Percentiles rank a stretch among this genome's conserved stretches.
Evolutionary conservation across 2,113 vertebrate species (phyloP).

Genomic region (Xiphias gladius): DNA sequence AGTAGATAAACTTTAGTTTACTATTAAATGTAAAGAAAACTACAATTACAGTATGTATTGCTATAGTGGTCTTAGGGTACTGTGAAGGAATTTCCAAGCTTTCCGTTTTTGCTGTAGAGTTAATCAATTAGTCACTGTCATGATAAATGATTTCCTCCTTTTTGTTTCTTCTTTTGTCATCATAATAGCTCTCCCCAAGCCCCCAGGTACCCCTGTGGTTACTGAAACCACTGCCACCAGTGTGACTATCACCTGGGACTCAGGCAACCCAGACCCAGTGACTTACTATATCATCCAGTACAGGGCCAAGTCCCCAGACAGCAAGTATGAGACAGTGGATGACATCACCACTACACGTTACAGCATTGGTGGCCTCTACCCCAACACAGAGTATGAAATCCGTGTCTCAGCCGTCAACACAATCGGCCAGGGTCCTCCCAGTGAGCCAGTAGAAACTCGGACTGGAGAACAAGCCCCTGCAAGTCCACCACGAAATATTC

Average conservation of each 20-base stretch:
- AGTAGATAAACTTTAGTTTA: background rate
- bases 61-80: background rate
- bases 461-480: conserved; percentile 97
- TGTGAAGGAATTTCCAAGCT: background rate
- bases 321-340: conserved; percentile 95
- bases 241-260: conserved; percentile 99
- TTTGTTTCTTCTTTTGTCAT: conserved; percentile 33
- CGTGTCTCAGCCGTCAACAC: conserved; percentile 97
- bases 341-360: conserved; percentile 99
- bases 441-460: conserved; percentile 93
- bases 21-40: conserved; percentile 15
- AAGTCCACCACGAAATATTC: conserved; percentile 94
- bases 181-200: conserved; percentile 93
- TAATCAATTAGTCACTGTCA: background rate
- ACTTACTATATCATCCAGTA: conserved; percentile 98
- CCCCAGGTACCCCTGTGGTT: conserved; percentile 94
- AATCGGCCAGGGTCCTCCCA: conserved; percentile 96
- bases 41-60: background rate
- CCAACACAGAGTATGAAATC: conserved; percentile 98
- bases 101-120: background rate
- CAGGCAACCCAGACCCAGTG: conserved; percentile 96
- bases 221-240: conserved; percentile 98
- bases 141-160: background rate
- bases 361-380: conserved; percentile 97
- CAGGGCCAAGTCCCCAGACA: conserved; percentile 94